Evolutionary conservation across 1,140 invertebrate species (phyloP), one percentile per base, ranked within the genome.

Genomic region (Limonius californicus): DNA sequence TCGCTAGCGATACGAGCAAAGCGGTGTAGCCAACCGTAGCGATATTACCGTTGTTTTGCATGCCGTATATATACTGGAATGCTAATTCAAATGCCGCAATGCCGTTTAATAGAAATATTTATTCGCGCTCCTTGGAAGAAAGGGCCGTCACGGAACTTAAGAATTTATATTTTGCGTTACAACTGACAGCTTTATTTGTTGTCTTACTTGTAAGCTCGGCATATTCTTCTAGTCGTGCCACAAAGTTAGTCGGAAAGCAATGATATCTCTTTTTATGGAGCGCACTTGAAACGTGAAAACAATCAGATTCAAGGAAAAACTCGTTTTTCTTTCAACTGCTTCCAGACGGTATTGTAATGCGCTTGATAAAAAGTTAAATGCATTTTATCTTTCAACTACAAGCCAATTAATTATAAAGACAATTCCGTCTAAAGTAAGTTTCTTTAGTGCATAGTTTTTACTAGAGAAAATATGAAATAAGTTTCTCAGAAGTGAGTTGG

Each of bases 41-140:
- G 6, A 45, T 18, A 45, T 18, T 18, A 45, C 42, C 45, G 27
- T 42, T 54, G 54, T 62, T 62, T 62, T 62, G 60, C 54, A 62
- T 62, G 60, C 20, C 50, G 23, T 27, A 23, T 27, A 62, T 57
- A 56, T 57, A 62, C 27, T 35, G 54, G 54, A 62, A 62, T 62
- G 60, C 60, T 62, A 62, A 62, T 62, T 45, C 42, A 57, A 62
- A 62, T 62, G 54, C 47, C 60, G 60, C 60, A 62, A 32, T 62
- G 60, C 60, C 54, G 60, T 57, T 62, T 62, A 45, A 62, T 50
- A 47, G 54, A 62, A 62, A 54, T 62, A 62, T 62, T 62, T 62
- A 62, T 56, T 35, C 32, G 30, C 35, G 32, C 16, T 27, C 8
- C 19, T 23, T 54, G 39, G 19, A 62, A 62, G 60, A 57, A 62